These are phyloP conservation scores for Conistra vaccinii DNA, from an alignment of 2,888 invertebrate species.

Conservation along the genomic window DNA sequence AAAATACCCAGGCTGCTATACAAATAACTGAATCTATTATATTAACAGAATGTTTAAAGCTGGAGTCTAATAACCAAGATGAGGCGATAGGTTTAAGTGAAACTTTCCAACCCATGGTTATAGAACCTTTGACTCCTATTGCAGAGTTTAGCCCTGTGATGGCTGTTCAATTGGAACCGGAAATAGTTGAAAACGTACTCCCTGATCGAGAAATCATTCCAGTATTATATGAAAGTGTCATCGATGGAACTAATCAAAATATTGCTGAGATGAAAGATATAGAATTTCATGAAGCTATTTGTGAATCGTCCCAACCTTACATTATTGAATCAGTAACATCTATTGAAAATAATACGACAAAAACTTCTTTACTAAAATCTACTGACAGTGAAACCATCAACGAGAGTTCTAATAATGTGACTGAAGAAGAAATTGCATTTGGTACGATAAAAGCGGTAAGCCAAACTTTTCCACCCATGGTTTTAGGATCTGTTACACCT, in stretches of 20 bases:
- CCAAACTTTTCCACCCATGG: background rate
- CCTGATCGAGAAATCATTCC: slow-evolving; percentile 4
- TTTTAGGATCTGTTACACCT: slow-evolving; percentile 5
- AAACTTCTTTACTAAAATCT: background rate
- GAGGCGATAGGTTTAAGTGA: background rate
- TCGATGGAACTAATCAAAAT: slow-evolving; percentile 3
- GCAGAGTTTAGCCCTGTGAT: background rate
- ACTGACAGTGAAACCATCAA: background rate
- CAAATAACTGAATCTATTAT: background rate
- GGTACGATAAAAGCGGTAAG: background rate
- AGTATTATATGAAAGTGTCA: slow-evolving; percentile 6
- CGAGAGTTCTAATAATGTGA: background rate
- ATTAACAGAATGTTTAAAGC: slow-evolving; percentile 1
- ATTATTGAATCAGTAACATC: slow-evolving; percentile 4
- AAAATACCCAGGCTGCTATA: background rate
- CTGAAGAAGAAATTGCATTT: background rate
- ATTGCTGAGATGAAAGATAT: background rate
- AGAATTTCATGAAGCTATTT: background rate
- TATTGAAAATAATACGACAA: background rate
- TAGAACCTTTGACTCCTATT: background rate
- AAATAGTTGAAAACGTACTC: background rate
- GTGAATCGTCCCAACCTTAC: background rate
- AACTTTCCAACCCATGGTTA: slow-evolving; percentile 3
- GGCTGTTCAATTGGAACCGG: background rate
- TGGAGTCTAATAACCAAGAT: background rate